Conservation (phyloP, 2,888 invertebrate species). For the Synanthedon formicaeformis region DNA sequence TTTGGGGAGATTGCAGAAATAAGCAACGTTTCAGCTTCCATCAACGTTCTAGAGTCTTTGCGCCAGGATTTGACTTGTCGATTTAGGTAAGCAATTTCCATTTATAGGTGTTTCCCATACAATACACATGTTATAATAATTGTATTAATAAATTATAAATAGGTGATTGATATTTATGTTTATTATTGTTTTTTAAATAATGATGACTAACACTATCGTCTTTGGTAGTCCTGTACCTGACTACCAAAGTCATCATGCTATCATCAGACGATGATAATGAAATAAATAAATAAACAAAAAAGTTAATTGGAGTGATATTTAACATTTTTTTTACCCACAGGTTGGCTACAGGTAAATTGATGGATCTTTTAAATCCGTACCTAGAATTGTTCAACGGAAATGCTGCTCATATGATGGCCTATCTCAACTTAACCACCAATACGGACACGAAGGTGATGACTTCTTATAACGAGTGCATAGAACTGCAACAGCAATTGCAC, state of each 20-base stretch:
- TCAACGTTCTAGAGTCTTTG: slow-evolving; percentile 52
- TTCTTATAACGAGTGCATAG: slow-evolving; percentile 81
- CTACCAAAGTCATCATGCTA: too few species aligned
- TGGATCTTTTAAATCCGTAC: slow-evolving; percentile 82
- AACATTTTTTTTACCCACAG: slow-evolving; percentile 69
- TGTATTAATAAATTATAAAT: too few species aligned
- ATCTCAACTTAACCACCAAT: slow-evolving; percentile 76
- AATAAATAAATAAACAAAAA: too few species aligned
- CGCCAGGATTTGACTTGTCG: slow-evolving; percentile 58
- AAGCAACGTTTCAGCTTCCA: slow-evolving; percentile 69
- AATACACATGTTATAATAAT: too few species aligned
- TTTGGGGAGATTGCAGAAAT: slow-evolving; percentile 90
- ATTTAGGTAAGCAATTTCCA: slow-evolving; percentile 36
- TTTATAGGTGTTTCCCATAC: not conserved
- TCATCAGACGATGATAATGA: too few species aligned
- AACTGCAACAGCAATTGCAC: slow-evolving; percentile 90
- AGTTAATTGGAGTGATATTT: too few species aligned
- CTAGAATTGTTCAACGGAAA: slow-evolving; percentile 84
- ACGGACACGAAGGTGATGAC: slow-evolving; percentile 65
- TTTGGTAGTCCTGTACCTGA: too few species aligned
- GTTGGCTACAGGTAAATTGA: slow-evolving; percentile 86
- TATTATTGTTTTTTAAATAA: too few species aligned
- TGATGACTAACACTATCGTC: too few species aligned
- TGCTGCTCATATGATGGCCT: slow-evolving; percentile 86
- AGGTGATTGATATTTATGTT: too few species aligned